A percentile compares a stretch with the other conserved stretches of the same genome.
Evolutionary conservation across 35 echinoderm and acorn worm species (phyloP).

Genomic region (Patiria miniata): DNA sequence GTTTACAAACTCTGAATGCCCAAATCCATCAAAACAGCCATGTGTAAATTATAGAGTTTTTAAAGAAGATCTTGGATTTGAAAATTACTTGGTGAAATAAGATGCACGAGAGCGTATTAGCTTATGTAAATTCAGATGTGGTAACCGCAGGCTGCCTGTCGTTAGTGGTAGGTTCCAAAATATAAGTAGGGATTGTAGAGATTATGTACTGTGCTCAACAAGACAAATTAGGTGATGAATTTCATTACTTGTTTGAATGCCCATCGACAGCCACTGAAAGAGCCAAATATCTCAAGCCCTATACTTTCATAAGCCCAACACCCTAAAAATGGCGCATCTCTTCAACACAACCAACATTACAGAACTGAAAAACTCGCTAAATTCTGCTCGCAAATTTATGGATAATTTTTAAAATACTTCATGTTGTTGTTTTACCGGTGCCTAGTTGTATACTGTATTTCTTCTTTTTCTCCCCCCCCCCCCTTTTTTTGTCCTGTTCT

Average conservation of each 20-base stretch:
- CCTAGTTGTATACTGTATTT: too few relatives aligned
- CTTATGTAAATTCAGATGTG: too few relatives aligned
- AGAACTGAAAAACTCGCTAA: too few relatives aligned
- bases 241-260: neutral
- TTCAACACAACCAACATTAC: too few relatives aligned
- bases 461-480: too few relatives aligned
- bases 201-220: conserved; percentile 5
- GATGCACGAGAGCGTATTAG: neutral
- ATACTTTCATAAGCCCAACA: neutral
- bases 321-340: neutral
- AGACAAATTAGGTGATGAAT: neutral
- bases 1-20: conserved; percentile 1
- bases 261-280: neutral
- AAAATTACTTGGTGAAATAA: neutral
- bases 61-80: neutral
- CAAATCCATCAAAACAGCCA: neutral
- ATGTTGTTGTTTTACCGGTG: too few relatives aligned
- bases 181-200: neutral
- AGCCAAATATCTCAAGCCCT: too few relatives aligned
- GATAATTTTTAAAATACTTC: too few relatives aligned
- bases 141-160: too few relatives aligned
- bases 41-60: neutral
- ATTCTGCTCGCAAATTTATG: too few relatives aligned
- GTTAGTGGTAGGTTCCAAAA: too few relatives aligned
- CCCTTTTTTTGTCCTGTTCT: too few relatives aligned